Conservation (phyloP, 2,797 vertebrate genomes). For the Mormyrops boulengeri region DNA sequence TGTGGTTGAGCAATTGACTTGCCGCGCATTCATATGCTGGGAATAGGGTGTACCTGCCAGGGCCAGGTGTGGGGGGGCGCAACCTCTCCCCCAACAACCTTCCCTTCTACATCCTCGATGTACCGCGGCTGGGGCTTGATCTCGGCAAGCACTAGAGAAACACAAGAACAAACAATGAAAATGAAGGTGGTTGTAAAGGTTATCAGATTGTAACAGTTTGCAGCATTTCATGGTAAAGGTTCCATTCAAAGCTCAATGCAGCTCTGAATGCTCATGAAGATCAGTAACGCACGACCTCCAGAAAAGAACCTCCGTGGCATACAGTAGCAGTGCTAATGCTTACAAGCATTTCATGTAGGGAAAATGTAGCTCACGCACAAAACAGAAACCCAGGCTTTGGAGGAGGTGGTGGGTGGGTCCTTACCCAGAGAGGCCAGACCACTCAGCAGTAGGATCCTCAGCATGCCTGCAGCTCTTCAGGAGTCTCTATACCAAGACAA, state of each 20-base stretch:
- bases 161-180: constrained; percentile 1
- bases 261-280: neutral
- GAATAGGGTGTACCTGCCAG: constrained; percentile 59
- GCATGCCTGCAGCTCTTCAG: constrained; percentile 49
- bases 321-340: neutral
- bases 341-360: neutral
- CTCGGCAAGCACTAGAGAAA: constrained; percentile 54
- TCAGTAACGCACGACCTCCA: neutral
- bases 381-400: neutral
- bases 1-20: neutral
- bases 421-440: constrained; percentile 60
- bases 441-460: constrained; percentile 59
- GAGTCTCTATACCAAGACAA: constrained; percentile 22
- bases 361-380: neutral
- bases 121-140: constrained; percentile 54
- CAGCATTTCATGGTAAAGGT: neutral
- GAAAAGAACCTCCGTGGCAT: neutral
- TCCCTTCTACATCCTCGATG: constrained; percentile 48
- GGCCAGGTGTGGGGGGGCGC: constrained; percentile 60
- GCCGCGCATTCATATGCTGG: neutral
- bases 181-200: neutral
- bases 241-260: neutral
- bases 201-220: neutral
- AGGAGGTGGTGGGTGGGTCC: constrained; percentile 3
- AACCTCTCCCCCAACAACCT: constrained; percentile 62